Evolutionary conservation across 1,140 invertebrate species (phyloP).

Genomic region (Drosophila sturtevanti): DNA sequence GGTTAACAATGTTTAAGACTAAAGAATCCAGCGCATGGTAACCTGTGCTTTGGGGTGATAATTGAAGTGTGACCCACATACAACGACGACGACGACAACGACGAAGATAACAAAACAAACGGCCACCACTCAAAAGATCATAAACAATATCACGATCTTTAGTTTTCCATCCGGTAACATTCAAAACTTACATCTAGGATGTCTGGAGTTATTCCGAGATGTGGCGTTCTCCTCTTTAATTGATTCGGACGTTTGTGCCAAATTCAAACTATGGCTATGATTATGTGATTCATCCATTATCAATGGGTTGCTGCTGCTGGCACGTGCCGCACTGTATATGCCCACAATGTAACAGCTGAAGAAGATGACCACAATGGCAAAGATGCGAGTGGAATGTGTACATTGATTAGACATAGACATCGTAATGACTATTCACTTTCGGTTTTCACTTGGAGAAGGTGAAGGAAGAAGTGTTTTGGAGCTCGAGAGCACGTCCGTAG

Average conservation of each 20-base stretch:
- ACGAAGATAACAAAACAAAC: constrained; percentile 56
- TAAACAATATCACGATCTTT: constrained; percentile 17
- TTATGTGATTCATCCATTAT: neutral
- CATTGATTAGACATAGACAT: constrained; percentile 35
- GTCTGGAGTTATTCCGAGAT: constrained; percentile 48
- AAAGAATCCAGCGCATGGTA: constrained; percentile 64
- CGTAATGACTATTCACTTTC: constrained; percentile 57
- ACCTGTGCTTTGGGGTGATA: constrained; percentile 65
- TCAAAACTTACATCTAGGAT: constrained; percentile 70
- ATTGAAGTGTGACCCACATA: constrained; percentile 77
- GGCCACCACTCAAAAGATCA: constrained; percentile 38
- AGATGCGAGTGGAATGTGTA: constrained; percentile 52
- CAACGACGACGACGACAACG: constrained; percentile 13
- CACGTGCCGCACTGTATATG: constrained; percentile 64
- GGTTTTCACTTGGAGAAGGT: constrained; percentile 52
- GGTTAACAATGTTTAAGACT: constrained; percentile 50
- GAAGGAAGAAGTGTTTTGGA: constrained; percentile 12
- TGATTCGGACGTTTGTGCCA: constrained; percentile 6
- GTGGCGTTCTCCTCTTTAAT: neutral
- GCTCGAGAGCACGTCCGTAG: constrained; percentile 42
- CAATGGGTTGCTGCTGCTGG: constrained; percentile 18
- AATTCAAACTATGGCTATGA: constrained; percentile 17
- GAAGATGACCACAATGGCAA: constrained; percentile 62
- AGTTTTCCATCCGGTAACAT: neutral
- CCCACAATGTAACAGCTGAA: constrained; percentile 63